Evolutionary conservation across 2,888 invertebrate genomes (phyloP), one percentile per base, ranked within the genome.

Genomic region (Biston betularia): DNA sequence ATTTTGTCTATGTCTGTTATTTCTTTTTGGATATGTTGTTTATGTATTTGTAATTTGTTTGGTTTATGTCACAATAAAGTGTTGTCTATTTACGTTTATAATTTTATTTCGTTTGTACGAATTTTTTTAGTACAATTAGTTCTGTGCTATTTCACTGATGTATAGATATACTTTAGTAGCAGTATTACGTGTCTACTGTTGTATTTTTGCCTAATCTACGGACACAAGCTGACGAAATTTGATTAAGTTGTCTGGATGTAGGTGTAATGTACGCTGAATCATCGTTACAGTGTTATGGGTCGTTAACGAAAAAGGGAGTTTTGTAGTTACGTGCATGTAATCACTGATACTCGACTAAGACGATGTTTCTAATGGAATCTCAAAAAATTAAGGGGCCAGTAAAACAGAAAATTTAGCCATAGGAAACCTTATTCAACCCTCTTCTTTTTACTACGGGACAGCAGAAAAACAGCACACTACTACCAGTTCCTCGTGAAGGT

Each of bases 191-290:
- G 45, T 63, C 50, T 38, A 52, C 11, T 14, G 12, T 9, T 10
- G 10, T 38, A 15, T 33, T 56, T 63, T 44, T 54, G 34, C 45
- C 48, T 61, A 46, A 42, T 66, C 61, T 65, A 52, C 61, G 68
- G 65, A 24, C 65, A 66, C 58, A 63, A 56, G 57, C 33, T 45
- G 56, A 59, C 49, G 45, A 63, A 69, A 69, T 75, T 71, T 72
- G 75, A 75, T 76, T 75, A 71, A 72, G 75, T 68, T 68, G 71
- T 75, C 69, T 72, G 63, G 56, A n/a, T 66, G 62, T 65, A 60
- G 54, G 53, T 63, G 59, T 67, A 67, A 66, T 67, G 46, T 64
- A 48, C 53, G 60, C 61, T 70, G 61, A 64, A 64, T 64, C 67
- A 67, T 65, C 61, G 62, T 67, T 62, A 62, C 24, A 49, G 57